Base-by-base conservation (phyloP, 2,797 vertebrate species). In the Takifugu rubripes region DNA sequence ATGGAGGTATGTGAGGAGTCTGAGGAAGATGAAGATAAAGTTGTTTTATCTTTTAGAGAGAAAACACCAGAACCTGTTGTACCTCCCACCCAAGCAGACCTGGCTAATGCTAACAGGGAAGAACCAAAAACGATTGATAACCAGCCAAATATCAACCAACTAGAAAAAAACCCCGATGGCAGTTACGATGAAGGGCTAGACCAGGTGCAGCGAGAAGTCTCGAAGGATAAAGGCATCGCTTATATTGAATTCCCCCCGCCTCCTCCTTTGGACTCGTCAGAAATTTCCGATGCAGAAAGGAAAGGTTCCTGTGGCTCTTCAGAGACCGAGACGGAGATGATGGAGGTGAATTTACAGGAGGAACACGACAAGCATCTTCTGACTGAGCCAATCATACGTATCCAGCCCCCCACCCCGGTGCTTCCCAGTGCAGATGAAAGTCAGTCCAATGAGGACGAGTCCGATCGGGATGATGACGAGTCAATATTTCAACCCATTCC, bases 221-320 rank as follows among this genome's bases (percentile, higher is more conserved):
- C 90, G 59, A 98, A 94, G 90, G 90, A 91, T 74, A 98, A 95
- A 81, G 91, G 97, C 77, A 92, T 99, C 52, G 96, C 97, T 45
- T 99, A 99, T 71, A 99, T 99, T 62, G 96, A 99, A 84, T 99
- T 99, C 75, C 98, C 98, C 66, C 98, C 98, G 63, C 98, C 98
- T 71, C 98, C 98, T 25, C 98, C 98, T 9, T 79, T 99, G 78
- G 98, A 99, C 75, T 92, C 92, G 68, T 92, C 93, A 25, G 95
- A 97, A 73, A 92, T 91, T 49, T 90, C 92, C 1, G 93, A 94
- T 53, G 54, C 85, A 16, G 93, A 95, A 61, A 93, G 92, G 77
- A 94, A 93, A 77, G 85, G 81, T 61, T 92, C 89, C 9, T 91
- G 82, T 59, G 90, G 91, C 42, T 94, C 94, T 49, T 92, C 95